Evolutionary conservation across 2,888 invertebrate species (phyloP), one percentile per base, ranked within the genome.

Genomic region (Charanyca ferruginea): DNA sequence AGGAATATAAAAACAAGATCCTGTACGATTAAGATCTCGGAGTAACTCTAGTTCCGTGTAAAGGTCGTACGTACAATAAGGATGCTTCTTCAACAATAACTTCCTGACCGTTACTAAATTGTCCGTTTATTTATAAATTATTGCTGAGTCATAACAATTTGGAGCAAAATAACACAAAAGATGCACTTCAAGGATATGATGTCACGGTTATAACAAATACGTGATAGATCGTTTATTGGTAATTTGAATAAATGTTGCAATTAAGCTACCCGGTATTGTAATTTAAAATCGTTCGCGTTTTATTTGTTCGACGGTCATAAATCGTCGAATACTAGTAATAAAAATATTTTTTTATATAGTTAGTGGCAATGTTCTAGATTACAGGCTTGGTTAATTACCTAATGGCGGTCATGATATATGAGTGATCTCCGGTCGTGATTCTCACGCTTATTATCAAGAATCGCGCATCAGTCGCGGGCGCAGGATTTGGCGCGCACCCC

Each of bases 1-100:
- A 61, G 48, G 57, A 51, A 63, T 57, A 42, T 81, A 83, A 84
- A 84, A 85, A 81, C 62, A 54, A 73, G 66, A 81, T 84, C 70
- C 83, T 82, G 77, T 81, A 80, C 75, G 90, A 91, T 92, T 88
- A 87, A 77, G 79, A 91, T 91, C 91, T 78, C 72, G 66, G 79
- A 79, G 81, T 20, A 63, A 47, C 76, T 79, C 70, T 73, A 86
- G 90, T 92, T 93, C 93, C 92, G 92, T 78, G 89, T 91, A 81
- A 85, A 88, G 85, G 86, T 89, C 90, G 86, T 71, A 72, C 76
- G 69, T 73, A 83, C 79, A 88, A 87, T 89, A 88, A 91, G 91
- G 91, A 93, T 91, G 89, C 85, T 77, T 84, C 79, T 77, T 78
- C 79, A 80, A 77, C 77, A 78, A 73, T 83, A 79, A 77, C 85